Base-by-base conservation (phyloP, 2,113 vertebrate species). In the Silurus meridionalis region DNA sequence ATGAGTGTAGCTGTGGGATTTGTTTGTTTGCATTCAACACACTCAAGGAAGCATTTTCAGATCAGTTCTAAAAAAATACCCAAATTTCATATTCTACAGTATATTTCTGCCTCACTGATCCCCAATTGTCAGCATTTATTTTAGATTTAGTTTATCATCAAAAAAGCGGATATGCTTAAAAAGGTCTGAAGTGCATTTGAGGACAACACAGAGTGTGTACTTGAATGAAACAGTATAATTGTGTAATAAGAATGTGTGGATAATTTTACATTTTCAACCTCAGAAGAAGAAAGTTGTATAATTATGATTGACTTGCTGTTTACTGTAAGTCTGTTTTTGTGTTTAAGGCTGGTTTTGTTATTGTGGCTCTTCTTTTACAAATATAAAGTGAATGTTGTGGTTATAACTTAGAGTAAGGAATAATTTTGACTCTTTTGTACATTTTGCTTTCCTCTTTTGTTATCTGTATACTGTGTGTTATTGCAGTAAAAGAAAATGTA, bases 341-440 rank as follows among this genome's bases (percentile, higher is more conserved):
- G 60, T 66, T 80, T 69, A 37, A 74, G 53, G 77, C 48, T 57
- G n/a, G 77, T 60, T 72, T 71, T 80, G 90, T 93, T 81, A 79
- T 91, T 86, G 79, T 85, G 81, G 61, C 92, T 92, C 88, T 91
- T 89, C 90, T 91, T 90, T 91, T 87, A 88, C 88, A 74, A 83
- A 91, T 91, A 92, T 89, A 92, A 90, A 89, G 61, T 87, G 86
- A 86, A 87, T 81, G 78, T 89, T 89, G 83, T 87, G 74, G 82
- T 87, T 55, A 80, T 55, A 48, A 83, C 88, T 90, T 91, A 89
- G 88, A 91, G 79, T 80, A 71, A 88, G 87, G 85, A 89, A 91
- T 88, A 90, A 87, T 90, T 92, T 88, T 86, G 91, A 89, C 85
- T 89, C 82, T 91, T 94, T 91, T 95, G 94, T 95, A 95, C 87